Conservation (phyloP, 2,888 invertebrate genomes). For the Opisthograptis luteolata region DNA sequence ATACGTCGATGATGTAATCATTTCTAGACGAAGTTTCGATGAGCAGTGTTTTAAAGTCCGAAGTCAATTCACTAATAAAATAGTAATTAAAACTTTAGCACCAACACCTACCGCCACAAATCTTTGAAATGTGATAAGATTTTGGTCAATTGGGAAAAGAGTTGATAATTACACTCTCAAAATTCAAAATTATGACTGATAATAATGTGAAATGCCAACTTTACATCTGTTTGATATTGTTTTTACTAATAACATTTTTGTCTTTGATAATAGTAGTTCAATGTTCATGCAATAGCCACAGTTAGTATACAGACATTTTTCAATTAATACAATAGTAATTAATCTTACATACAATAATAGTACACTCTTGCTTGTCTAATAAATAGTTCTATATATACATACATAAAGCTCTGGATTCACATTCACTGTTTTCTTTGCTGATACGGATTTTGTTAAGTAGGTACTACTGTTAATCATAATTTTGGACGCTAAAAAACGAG, state of each 20-base stretch:
- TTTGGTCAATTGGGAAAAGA: neutral
- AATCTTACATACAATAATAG: constrained; percentile 31
- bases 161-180: constrained; percentile 9
- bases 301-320: constrained; percentile 35
- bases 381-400: constrained; percentile 20
- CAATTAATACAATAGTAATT: constrained; percentile 37
- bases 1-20: constrained; percentile 32
- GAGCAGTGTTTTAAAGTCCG: constrained; percentile 15
- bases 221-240: constrained; percentile 35
- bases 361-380: constrained; percentile 35
- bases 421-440: constrained; percentile 1
- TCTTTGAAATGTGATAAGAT: neutral
- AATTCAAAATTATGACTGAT: constrained; percentile 35
- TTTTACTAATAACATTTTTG: constrained; percentile 32
- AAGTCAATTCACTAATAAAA: constrained; percentile 29
- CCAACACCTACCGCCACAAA: neutral
- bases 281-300: constrained; percentile 36
- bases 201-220: constrained; percentile 31
- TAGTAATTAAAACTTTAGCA: constrained; percentile 3
- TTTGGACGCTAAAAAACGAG: neutral
- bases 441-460: neutral
- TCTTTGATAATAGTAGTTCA: constrained; percentile 33
- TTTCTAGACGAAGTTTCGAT: constrained; percentile 18
- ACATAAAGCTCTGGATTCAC: neutral
- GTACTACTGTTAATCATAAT: neutral